Conservation (phyloP, 2,797 vertebrate species). For the Hippopotamyrus pictus region DNA sequence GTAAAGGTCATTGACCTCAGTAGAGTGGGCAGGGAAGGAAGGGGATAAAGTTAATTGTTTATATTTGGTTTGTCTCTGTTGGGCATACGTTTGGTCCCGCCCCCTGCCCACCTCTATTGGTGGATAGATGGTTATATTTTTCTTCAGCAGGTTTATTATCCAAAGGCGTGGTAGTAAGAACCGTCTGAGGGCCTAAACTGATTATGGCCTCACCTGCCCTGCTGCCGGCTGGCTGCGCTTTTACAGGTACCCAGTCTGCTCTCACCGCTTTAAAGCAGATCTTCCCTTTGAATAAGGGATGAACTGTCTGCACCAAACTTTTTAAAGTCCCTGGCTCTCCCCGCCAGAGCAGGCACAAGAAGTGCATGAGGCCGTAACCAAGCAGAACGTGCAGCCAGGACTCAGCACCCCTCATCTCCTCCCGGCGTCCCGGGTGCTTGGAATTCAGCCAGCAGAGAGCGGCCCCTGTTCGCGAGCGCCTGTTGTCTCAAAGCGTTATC, state of each 20-base stretch:
- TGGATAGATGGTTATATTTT: neutral
- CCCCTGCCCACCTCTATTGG: neutral
- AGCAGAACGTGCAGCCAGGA: neutral
- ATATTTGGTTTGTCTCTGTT: neutral
- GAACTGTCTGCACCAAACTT: neutral
- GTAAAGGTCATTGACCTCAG: neutral
- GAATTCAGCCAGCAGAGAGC: neutral
- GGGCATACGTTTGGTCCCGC: neutral
- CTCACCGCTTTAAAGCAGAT: neutral
- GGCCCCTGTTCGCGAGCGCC: neutral
- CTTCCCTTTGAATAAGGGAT: neutral
- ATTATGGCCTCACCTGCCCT: neutral
- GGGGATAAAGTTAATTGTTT: neutral
- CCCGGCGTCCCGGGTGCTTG: neutral
- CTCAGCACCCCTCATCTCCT: neutral
- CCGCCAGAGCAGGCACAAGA: neutral
- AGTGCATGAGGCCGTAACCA: neutral
- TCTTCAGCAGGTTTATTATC: neutral
- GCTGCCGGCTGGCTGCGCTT: neutral
- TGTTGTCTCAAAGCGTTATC: neutral
- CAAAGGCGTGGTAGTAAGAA: neutral
- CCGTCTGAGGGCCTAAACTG: neutral
- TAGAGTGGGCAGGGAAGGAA: neutral
- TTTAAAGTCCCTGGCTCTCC: neutral
- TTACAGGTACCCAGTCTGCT: neutral